A percentile compares a stretch with the other conserved stretches of the same genome.
Evolutionary conservation across 2,113 vertebrate genomes (phyloP).

Genomic region (Myxocyprinus asiaticus): DNA sequence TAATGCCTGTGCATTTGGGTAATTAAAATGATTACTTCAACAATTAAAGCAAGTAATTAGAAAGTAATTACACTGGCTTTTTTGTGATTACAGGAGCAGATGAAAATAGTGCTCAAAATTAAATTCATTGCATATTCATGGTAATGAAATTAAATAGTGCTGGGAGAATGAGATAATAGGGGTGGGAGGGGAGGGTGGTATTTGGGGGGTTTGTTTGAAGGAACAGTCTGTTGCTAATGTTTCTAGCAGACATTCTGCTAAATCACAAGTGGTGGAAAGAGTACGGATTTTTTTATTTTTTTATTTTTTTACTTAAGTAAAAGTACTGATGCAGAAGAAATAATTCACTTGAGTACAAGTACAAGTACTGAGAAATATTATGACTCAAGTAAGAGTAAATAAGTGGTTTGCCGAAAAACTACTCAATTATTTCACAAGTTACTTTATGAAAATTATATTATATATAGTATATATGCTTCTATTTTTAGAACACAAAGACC

Average conservation of each 20-base stretch:
- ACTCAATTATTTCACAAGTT: no score
- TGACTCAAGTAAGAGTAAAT: no score
- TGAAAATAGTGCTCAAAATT: constrained; percentile 99
- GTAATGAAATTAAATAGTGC: constrained; percentile 99
- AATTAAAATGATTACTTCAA: constrained; percentile 99
- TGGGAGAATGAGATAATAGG: constrained; percentile 97
- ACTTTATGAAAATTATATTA: no score
- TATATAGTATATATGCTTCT: no score
- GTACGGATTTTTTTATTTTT: no score
- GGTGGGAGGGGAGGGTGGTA: constrained; percentile 77
- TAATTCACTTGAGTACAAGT: no score
- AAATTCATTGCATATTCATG: constrained; percentile 99
- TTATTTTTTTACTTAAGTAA: no score
- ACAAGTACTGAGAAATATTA: no score
- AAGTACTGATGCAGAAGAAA: no score
- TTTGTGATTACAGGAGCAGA: constrained; percentile 99
- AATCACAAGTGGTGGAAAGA: constrained; percentile 73
- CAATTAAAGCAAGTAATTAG: constrained; percentile 99
- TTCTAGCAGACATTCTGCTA: constrained; percentile 96
- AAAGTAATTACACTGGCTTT: constrained; percentile 99
- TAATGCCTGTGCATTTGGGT: constrained; percentile 99
- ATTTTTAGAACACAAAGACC: no score
- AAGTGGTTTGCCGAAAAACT: no score
- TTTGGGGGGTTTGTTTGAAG: constrained; percentile 69
- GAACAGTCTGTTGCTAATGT: constrained; percentile 94